Percentiles rank a stretch among this genome's conserved stretches.
Evolutionary conservation across 2,797 vertebrate genomes (phyloP).

Genomic region (Typhlichthys eigenmanni): DNA sequence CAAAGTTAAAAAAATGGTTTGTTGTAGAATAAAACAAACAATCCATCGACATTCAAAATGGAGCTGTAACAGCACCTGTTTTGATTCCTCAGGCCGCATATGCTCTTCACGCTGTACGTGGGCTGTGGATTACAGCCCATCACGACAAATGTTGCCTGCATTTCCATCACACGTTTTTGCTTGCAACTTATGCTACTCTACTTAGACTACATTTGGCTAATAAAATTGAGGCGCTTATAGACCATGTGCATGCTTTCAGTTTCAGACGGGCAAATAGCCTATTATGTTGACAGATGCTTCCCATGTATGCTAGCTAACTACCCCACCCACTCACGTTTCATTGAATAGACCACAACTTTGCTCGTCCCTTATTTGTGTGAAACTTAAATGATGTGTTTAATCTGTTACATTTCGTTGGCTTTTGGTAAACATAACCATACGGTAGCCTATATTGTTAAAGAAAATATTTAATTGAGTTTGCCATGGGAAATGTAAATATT

Average conservation of each 20-base stretch:
- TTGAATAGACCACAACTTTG: conserved; percentile 55
- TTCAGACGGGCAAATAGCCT: conserved; percentile 28
- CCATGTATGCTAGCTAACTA: conserved; percentile 55
- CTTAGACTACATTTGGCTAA: conserved; percentile 1
- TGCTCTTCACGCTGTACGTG: conserved; percentile 32
- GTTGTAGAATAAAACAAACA: conserved; percentile 34
- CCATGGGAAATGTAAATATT: conserved; percentile 18
- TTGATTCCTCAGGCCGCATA: conserved; percentile 71
- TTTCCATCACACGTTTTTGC: conserved; percentile 32
- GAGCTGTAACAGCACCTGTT: conserved; percentile 77
- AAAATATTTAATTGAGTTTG: too few relatives aligned
- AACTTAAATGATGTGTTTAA: conserved; percentile 64
- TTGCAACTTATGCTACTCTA: neutral
- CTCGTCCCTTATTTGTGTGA: conserved; percentile 61
- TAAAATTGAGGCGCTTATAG: conserved; percentile 12
- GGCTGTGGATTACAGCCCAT: conserved; percentile 24
- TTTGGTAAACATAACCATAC: conserved; percentile 51
- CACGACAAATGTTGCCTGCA: conserved; percentile 4
- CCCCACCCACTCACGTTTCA: conserved; percentile 67
- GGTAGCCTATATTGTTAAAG: neutral
- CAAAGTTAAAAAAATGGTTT: too few relatives aligned
- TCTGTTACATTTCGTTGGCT: conserved; percentile 47
- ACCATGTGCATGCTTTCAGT: neutral
- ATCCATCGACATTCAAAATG: conserved; percentile 74
- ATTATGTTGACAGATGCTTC: conserved; percentile 67